phyloP scores from a whole-genome alignment of 2,113 vertebrate genomes.

The Myxocyprinus asiaticus region DNA sequence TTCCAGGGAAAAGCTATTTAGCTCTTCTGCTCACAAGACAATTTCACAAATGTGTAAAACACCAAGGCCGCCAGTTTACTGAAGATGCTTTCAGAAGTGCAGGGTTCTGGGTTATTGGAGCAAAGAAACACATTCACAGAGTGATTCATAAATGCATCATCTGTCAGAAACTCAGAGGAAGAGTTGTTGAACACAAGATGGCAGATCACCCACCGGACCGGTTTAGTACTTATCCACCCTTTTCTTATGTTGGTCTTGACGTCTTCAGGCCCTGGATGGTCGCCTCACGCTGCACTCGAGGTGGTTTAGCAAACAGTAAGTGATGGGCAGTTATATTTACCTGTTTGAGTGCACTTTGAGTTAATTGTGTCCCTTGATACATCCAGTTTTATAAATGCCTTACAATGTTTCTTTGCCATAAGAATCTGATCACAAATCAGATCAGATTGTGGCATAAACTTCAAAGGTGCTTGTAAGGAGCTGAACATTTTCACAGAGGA shows the following conservation, averaged over 20 bases:
- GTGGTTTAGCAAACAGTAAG: too few relatives aligned
- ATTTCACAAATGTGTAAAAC: neutral
- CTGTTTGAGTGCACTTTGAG: neutral
- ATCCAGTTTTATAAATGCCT: neutral
- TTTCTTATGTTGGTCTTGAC: too few relatives aligned
- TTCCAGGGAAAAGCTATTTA: constrained; percentile 5
- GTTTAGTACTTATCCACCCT: too few relatives aligned
- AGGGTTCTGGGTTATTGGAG: constrained; percentile 2
- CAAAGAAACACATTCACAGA: neutral
- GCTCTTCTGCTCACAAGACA: neutral
- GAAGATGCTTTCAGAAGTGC: constrained; percentile 6
- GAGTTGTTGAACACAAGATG: too few relatives aligned
- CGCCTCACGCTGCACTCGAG: too few relatives aligned
- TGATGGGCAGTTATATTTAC: neutral
- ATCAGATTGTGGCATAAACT: neutral
- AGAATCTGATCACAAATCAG: neutral
- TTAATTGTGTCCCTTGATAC: neutral
- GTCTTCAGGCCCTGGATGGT: too few relatives aligned
- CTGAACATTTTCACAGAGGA: neutral
- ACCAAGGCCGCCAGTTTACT: constrained; percentile 1
- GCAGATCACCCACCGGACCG: too few relatives aligned
- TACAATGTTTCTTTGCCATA: neutral
- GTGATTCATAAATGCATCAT: constrained; percentile 8
- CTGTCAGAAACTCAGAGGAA: neutral
- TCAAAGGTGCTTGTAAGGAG: constrained; percentile 11